Evolutionary conservation across 2,113 vertebrate species (phyloP).

Genomic region (Rhynchomys soricoides): DNA sequence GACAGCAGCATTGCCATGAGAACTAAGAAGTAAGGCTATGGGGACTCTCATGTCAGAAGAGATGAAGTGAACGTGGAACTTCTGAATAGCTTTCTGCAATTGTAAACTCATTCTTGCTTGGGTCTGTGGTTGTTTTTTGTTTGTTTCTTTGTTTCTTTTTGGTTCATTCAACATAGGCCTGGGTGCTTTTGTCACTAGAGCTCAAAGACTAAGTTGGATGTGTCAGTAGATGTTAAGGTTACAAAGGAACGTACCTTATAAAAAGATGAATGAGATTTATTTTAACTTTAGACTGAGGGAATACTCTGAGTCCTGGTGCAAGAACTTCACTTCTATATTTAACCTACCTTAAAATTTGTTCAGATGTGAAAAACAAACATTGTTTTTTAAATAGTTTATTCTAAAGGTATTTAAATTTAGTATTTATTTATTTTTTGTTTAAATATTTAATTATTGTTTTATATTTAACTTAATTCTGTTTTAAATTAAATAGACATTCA

Average conservation of each 20-base stretch:
- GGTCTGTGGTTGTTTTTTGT: not conserved
- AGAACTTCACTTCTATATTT: fast-evolving
- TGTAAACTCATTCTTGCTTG: not conserved
- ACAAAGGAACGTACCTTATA: not conserved
- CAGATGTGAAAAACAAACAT: not conserved
- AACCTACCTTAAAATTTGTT: not conserved
- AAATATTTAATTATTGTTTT: not conserved
- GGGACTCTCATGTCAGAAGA: not conserved
- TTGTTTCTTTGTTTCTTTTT: not conserved
- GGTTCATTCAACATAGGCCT: not conserved
- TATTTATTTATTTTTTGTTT: too few relatives aligned
- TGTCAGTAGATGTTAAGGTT: too few relatives aligned
- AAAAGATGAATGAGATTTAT: not conserved
- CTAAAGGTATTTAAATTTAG: too few relatives aligned
- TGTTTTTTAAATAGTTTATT: too few relatives aligned
- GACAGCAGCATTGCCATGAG: too few relatives aligned
- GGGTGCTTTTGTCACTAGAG: not conserved
- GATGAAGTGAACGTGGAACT: not conserved
- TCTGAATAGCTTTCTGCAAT: not conserved
- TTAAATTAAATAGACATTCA: not conserved
- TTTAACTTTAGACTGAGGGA: not conserved
- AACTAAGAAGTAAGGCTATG: not conserved
- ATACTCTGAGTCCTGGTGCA: not conserved
- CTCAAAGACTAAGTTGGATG: not conserved
- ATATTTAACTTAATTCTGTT: not conserved